A percentile compares a stretch with the other conserved stretches of the same genome.
Conservation (phyloP, 1,140 invertebrate species). For the Zaprionus inermis region DNA sequence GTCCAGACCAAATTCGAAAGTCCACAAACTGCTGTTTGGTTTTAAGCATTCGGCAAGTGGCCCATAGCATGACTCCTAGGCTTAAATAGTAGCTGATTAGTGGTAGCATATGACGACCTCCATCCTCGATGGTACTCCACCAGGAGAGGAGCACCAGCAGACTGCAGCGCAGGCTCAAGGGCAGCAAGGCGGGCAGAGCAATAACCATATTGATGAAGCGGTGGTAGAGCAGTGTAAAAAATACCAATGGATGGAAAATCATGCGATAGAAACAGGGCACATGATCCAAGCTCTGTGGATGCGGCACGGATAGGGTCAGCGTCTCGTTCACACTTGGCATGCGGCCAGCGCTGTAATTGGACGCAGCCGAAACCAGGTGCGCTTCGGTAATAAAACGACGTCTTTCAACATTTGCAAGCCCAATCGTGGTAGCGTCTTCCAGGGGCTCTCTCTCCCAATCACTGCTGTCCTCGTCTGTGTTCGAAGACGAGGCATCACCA, state of each 20-base stretch:
- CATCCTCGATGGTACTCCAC: conserved; percentile 85
- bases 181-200: conserved; percentile 86
- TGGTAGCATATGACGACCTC: conserved; percentile 47
- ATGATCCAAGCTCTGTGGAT: conserved; percentile 87
- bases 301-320: conserved; percentile 88
- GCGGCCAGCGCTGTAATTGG: conserved; percentile 91
- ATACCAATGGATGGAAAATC: conserved; percentile 89
- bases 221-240: conserved; percentile 88
- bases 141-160: conserved; percentile 88
- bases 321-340: conserved; percentile 90
- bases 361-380: conserved; percentile 91
- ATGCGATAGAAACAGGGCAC: conserved; percentile 89
- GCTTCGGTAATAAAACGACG: conserved; percentile 89
- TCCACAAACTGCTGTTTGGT: conserved; percentile 89
- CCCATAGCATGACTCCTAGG: conserved; percentile 89
- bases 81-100: conserved; percentile 86
- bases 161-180: conserved; percentile 86
- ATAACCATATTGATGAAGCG: conserved; percentile 88
- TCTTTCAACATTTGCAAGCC: conserved; percentile 45
- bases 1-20: conserved; percentile 91
- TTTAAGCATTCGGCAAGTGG: conserved; percentile 92
- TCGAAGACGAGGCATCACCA: conserved; percentile 53
- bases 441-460: conserved; percentile 67
- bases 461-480: conserved; percentile 67
- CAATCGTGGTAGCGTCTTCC: conserved; percentile 53